Conservation (phyloP, 2,797 vertebrate species). For the Darevskia mixta region DNA sequence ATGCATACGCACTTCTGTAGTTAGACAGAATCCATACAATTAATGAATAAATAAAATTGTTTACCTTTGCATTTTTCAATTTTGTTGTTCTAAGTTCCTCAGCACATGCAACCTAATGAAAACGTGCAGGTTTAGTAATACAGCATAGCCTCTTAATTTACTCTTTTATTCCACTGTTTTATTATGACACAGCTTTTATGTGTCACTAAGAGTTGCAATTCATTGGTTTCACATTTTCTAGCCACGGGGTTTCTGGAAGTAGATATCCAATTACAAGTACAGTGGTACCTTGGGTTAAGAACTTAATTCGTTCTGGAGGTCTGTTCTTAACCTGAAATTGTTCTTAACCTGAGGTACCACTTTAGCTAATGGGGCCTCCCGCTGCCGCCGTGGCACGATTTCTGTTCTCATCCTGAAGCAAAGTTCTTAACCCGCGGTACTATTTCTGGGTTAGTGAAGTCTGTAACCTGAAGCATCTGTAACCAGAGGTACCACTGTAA, state of each 20-base stretch:
- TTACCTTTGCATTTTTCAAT: constrained; percentile 81
- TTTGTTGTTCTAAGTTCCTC: constrained; percentile 73
- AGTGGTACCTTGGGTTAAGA: too few relatives aligned
- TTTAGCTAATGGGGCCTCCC: too few relatives aligned
- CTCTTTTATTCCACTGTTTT: not conserved
- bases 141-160: not conserved
- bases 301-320: too few relatives aligned
- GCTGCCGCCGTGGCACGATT: too few relatives aligned
- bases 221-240: not conserved
- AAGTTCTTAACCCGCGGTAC: too few relatives aligned
- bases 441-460: too few relatives aligned
- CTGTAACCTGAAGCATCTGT: too few relatives aligned
- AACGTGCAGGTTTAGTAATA: constrained; percentile 38
- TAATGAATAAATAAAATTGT: not conserved
- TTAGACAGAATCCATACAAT: not conserved
- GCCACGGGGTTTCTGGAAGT: not conserved
- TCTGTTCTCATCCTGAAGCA: too few relatives aligned
- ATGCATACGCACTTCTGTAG: not conserved
- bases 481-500: too few relatives aligned
- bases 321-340: too few relatives aligned
- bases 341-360: too few relatives aligned
- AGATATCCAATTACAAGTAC: not conserved
- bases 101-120: constrained; percentile 71
- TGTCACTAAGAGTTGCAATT: not conserved
- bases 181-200: not conserved